Conservation (phyloP, 2,797 vertebrate genomes). For the Streptopelia turtur region DNA sequence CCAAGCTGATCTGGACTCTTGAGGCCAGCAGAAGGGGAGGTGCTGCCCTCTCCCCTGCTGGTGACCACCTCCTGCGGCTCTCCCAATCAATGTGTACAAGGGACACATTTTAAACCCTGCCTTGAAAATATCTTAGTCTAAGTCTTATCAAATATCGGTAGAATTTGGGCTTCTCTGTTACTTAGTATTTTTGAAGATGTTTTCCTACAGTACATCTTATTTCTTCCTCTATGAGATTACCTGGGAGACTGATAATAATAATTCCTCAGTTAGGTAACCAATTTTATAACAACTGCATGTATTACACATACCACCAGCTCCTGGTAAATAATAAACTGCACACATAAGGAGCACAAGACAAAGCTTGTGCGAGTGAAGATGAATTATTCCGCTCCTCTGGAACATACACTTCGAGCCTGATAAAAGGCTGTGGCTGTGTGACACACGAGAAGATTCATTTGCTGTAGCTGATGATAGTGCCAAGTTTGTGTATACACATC, state of each 20-base stretch:
- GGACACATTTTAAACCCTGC: background rate
- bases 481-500: background rate
- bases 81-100: rapidly evolving
- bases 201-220: background rate
- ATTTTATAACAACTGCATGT: background rate
- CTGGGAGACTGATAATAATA: background rate
- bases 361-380: rapidly evolving
- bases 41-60: background rate
- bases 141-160: background rate
- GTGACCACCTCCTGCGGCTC: background rate
- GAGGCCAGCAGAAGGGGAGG: background rate
- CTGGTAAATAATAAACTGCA: background rate
- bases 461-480: background rate
- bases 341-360: background rate
- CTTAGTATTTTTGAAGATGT: background rate
- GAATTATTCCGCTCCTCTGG: background rate
- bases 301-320: background rate
- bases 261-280: background rate
- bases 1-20: background rate
- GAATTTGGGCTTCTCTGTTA: background rate
- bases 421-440: background rate
- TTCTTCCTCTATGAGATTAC: background rate
- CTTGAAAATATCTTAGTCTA: background rate
- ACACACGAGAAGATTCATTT: background rate
- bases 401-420: background rate